Base-by-base conservation (phyloP, 2,888 invertebrate species). In the Volucella inanis region DNA sequence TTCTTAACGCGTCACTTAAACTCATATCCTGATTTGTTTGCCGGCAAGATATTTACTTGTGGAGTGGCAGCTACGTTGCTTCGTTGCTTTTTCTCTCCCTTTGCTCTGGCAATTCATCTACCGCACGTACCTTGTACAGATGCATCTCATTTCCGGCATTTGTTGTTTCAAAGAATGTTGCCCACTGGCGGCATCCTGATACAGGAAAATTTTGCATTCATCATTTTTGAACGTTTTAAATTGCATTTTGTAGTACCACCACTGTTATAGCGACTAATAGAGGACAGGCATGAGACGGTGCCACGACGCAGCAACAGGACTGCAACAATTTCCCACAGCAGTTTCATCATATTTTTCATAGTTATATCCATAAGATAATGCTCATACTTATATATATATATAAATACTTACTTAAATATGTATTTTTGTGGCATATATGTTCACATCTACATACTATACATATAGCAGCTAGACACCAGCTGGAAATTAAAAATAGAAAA, bases 11-110 rank as follows among this genome's bases (percentile, higher is more conserved):
- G 65, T 86, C 82, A 86, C 86, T 82, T 74, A 65, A 70, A 82
- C 70, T 86, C 86, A 86, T 86, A 82, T 86, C 82, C 81, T 85
- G 85, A 85, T 85, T 85, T 85, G 76, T 81, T 81, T 85, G 76
- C 71, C 50, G 45, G 62, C 55, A 45, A 64, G 75, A 74, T 77
- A 72, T 72, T 72, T 55, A 67, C 55, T 72, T 61, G 50, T 65
- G 18, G 54, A 61, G 67, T 67, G 52, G 49, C 15, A 14, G 45
- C 38, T 39, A 47, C 62, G 31, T 38, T 57, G 22, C 52, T 22
- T 43, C 45, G 11, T 14, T 55, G 8, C n/a, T 14, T 11, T 49
- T 15, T 10, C 18, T 6, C 31, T 31, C 31, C 1, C 31, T 31
- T 31, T 0, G 31, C 31, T 31, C 61, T 55, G 18, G 31, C 18